A percentile compares a stretch with the other conserved stretches of the same genome.
Conservation (phyloP, 2,888 invertebrate species). For the Melipona beecheii region DNA sequence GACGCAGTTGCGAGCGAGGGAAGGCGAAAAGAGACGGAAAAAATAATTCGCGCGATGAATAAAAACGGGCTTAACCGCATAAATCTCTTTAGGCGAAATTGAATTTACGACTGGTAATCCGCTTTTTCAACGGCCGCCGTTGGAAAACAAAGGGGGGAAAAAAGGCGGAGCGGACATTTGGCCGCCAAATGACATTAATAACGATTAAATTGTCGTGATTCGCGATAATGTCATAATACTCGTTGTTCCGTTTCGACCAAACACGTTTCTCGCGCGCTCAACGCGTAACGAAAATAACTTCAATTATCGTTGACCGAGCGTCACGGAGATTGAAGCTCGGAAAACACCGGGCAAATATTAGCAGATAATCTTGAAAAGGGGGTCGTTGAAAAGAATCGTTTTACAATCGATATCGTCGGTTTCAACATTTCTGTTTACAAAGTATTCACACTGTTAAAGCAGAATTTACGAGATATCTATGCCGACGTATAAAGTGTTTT, state of each 20-base stretch:
- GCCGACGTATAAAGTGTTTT: constrained; percentile 18
- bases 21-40: not conserved
- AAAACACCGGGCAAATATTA: not conserved
- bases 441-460: constrained; percentile 11
- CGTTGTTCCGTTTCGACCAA: not conserved
- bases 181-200: not conserved
- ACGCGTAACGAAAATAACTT: constrained; percentile 17
- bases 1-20: too few species aligned
- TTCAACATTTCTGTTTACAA: constrained; percentile 6
- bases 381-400: constrained; percentile 32
- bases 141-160: not conserved
- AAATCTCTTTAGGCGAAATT: constrained; percentile 16
- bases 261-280: not conserved
- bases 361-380: not conserved
- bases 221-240: constrained; percentile 7
- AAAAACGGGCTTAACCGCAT: not conserved
- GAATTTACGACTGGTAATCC: constrained; percentile 13
- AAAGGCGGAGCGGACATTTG: not conserved
- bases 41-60: constrained; percentile 1
- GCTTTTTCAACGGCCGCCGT: not conserved
- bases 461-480: constrained; percentile 37
- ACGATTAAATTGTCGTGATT: constrained; percentile 10
- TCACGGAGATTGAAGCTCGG: not conserved
- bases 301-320: constrained; percentile 15
- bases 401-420: constrained; percentile 33